Conservation (phyloP, 2,797 vertebrate genomes). For the Decapterus maruadsi region DNA sequence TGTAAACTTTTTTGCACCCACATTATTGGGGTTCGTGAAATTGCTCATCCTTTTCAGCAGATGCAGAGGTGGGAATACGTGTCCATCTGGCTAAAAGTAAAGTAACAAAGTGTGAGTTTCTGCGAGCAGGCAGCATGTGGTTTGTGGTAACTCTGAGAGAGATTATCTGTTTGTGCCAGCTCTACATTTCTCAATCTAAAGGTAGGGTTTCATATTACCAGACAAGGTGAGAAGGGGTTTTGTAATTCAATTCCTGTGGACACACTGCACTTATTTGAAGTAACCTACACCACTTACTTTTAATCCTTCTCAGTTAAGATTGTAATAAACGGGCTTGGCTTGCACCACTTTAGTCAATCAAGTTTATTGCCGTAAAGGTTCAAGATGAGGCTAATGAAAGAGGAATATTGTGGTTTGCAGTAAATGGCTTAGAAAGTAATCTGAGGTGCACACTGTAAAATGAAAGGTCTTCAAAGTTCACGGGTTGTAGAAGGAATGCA, state of each 20-base stretch:
- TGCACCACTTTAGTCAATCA: slow-evolving; percentile 60
- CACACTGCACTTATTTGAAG: slow-evolving; percentile 56
- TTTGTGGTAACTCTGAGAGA: slow-evolving; percentile 66
- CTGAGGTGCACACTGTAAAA: not conserved
- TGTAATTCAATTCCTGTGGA: slow-evolving; percentile 65
- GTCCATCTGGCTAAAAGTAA: slow-evolving; percentile 45
- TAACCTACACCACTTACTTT: slow-evolving; percentile 59
- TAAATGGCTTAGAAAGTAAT: slow-evolving; percentile 36
- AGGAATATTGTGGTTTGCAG: slow-evolving; percentile 40
- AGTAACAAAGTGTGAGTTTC: slow-evolving; percentile 52
- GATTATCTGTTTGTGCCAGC: slow-evolving; percentile 77
- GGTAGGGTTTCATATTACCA: slow-evolving; percentile 76
- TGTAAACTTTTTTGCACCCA: slow-evolving; percentile 72
- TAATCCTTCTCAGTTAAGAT: slow-evolving; percentile 62
- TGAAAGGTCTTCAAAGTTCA: slow-evolving; percentile 10
- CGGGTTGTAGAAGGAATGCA: not conserved
- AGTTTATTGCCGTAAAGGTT: slow-evolving; percentile 55
- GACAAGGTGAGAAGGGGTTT: slow-evolving; percentile 78
- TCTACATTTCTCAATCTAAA: slow-evolving; percentile 77
- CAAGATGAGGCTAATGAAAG: slow-evolving; percentile 56
- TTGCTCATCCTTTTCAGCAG: slow-evolving; percentile 67
- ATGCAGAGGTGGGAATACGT: slow-evolving; percentile 55
- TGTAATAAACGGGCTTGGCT: slow-evolving; percentile 62
- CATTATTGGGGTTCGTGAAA: slow-evolving; percentile 72
- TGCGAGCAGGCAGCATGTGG: slow-evolving; percentile 63